phyloP scores from a whole-genome alignment of 2,888 invertebrate species.

The Lampropteryx suffumata region DNA sequence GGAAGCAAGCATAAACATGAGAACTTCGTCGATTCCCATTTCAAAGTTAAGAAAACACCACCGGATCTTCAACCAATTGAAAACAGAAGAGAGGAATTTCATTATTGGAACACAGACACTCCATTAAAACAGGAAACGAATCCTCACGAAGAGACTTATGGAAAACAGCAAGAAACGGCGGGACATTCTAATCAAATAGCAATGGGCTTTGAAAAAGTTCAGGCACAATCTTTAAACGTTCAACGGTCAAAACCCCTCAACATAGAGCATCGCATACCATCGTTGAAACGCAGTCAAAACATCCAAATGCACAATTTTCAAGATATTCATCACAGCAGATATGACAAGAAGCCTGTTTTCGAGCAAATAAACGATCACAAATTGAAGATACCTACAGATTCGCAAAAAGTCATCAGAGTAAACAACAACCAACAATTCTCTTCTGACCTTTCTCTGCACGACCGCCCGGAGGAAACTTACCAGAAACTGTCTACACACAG shows the following conservation, averaged over 20 bases:
- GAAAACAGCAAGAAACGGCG: slow-evolving; percentile 2
- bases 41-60: slow-evolving; percentile 45
- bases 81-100: slow-evolving; percentile 14
- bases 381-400: slow-evolving; percentile 38
- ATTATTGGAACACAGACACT: slow-evolving; percentile 2
- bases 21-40: slow-evolving; percentile 51
- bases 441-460: slow-evolving; percentile 18
- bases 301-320: slow-evolving; percentile 3
- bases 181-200: slow-evolving; percentile 2
- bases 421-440: slow-evolving; percentile 41
- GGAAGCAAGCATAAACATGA: slow-evolving; percentile 42
- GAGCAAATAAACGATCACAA: slow-evolving; percentile 46
- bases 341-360: slow-evolving; percentile 34
- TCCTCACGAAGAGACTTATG: slow-evolving; percentile 1
- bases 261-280: slow-evolving; percentile 5
- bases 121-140: background rate
- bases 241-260: slow-evolving; percentile 2
- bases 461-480: slow-evolving; percentile 30
- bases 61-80: slow-evolving; percentile 10
- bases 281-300: slow-evolving; percentile 1
- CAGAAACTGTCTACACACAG: slow-evolving; percentile 28
- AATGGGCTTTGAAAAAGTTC: background rate
- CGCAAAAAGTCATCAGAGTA: slow-evolving; percentile 41
- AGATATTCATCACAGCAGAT: slow-evolving; percentile 4
- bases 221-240: background rate